Evolutionary conservation across 2,888 invertebrate genomes (phyloP), one percentile per base, ranked within the genome.

Genomic region (Orthonychiurus folsomi): DNA sequence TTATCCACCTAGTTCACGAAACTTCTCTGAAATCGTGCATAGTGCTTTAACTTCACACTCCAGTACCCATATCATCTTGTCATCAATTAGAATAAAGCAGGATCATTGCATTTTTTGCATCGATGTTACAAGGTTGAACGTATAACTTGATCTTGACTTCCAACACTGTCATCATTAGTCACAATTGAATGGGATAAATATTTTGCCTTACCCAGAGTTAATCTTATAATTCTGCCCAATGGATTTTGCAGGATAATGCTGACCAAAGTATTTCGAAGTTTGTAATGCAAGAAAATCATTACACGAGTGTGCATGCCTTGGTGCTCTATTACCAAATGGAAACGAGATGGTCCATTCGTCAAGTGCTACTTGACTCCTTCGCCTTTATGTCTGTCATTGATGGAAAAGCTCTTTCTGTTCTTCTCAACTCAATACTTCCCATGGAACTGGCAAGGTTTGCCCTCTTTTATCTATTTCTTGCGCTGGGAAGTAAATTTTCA

Each of bases 311-410:
- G 23, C 85, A 86, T 52, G 87, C 88, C 62, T 80, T 96, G 63
- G 89, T 93, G 61, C 88, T 91, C 75, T 95, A 93, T 80, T 95
- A 94, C 78, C 95, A 95, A 80, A 94, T 94, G 94, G 95, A 94
- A 78, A 85, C 88, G 0, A 80, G 90, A 67, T 90, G 90, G 90
- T 86, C 87, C 0, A 85, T 93, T 64, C 83, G 93, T 67, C 86
- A 88, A 74, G 80, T 89, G 12, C 79, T 94, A 52, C 78, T 94
- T 62, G 83, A 92, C 80, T 87, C 89, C 5, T 93, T 94, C 77
- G 88, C 88, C 23, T 87, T 89, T 28, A 86, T 93, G 83, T 93
- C 93, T 75, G 86, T 87, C 28, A 79, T 94, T 65, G 91, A 93
- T 77, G 82, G 85, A 63, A 85, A 86, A 2, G 87, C 90, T 53